A percentile compares a stretch with the other conserved stretches of the same genome.
These are phyloP conservation scores for Dermochelys coriacea DNA, from an alignment of 2,797 vertebrate species.

Conservation along the genomic window DNA sequence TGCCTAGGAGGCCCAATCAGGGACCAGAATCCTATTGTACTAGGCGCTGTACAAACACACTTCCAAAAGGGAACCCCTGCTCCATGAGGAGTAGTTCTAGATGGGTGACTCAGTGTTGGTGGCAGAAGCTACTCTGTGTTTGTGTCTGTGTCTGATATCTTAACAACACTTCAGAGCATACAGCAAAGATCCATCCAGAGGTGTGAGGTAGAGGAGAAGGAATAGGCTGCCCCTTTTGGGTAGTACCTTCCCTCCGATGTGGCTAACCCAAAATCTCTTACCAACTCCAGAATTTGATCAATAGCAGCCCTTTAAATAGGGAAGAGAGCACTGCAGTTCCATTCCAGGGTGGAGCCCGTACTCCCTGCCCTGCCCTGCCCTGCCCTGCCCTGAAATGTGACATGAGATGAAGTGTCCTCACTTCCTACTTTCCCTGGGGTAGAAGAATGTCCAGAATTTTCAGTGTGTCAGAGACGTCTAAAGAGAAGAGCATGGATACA, in stretches of 20 bases:
- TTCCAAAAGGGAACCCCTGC: rapidly evolving
- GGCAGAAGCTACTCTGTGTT: background rate
- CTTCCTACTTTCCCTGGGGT: background rate
- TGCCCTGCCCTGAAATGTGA: background rate
- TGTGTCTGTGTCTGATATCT: background rate
- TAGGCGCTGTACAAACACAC: background rate
- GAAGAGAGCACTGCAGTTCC: background rate
- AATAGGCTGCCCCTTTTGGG: background rate
- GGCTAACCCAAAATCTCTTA: background rate
- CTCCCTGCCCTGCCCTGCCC: background rate
- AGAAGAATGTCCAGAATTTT: background rate
- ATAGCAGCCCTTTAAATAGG: background rate
- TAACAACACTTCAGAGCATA: background rate
- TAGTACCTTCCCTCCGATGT: background rate
- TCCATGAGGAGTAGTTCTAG: background rate
- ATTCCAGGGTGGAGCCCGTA: background rate
- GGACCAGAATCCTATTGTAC: background rate
- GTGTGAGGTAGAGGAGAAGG: background rate
- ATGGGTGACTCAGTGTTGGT: background rate
- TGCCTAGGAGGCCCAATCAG: background rate
- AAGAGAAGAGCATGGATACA: background rate
- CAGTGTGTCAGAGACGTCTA: background rate
- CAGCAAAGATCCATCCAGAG: background rate
- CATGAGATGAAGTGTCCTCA: background rate
- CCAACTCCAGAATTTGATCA: background rate